Evolutionary conservation across 2,113 vertebrate genomes (phyloP).

Genomic region (Entelurus aequoreus): DNA sequence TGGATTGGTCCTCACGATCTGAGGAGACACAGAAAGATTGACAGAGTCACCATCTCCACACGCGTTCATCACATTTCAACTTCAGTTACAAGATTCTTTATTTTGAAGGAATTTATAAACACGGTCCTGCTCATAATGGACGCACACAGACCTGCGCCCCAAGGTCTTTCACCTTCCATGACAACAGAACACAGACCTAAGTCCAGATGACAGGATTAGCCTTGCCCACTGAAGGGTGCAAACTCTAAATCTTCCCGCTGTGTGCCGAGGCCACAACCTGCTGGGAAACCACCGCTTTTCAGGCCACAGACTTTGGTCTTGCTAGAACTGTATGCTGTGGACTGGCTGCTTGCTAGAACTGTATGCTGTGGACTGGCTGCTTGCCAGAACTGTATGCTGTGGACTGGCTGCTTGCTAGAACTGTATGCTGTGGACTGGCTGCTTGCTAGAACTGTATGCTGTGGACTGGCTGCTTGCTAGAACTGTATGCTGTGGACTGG

Average conservation of each 20-base stretch:
- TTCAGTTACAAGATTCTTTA: background rate
- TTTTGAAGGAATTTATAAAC: background rate
- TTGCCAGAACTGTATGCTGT: too few species aligned
- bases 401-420: too few species aligned
- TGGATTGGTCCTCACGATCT: constrained; percentile 97
- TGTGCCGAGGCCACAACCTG: constrained; percentile 18
- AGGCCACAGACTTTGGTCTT: too few species aligned
- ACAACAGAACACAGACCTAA: constrained; percentile 10
- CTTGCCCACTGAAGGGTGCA: constrained; percentile 18
- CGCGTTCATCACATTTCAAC: background rate
- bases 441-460: too few species aligned
- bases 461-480: too few species aligned
- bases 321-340: too few species aligned
- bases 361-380: too few species aligned
- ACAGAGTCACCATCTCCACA: constrained; percentile 24
- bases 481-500: too few species aligned
- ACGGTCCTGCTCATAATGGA: constrained; percentile 9
- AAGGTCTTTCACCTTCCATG: constrained; percentile 30
- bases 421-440: too few species aligned
- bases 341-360: too few species aligned
- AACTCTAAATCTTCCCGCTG: constrained; percentile 25
- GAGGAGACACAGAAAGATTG: constrained; percentile 50
- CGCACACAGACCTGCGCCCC: constrained; percentile 16
- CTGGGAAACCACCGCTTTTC: constrained; percentile 2
- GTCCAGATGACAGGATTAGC: constrained; percentile 35